These are phyloP conservation scores for Vulpes lagopus DNA, from an alignment of 2,113 vertebrate genomes.

Conservation along the genomic window DNA sequence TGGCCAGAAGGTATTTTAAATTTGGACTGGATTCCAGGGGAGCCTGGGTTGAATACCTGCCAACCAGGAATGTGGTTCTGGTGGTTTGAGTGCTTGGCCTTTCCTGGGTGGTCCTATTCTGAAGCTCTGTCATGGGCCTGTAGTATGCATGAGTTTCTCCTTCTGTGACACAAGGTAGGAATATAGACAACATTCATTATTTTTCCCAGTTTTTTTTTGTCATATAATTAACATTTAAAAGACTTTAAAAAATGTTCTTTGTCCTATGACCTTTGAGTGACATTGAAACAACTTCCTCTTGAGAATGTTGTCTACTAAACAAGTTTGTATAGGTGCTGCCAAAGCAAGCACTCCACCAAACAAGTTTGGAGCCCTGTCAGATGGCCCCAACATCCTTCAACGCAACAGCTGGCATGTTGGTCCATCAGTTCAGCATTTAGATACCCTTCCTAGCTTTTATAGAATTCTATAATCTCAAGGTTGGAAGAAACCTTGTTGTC, in stretches of 20 bases:
- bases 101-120: neutral
- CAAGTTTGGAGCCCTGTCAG: neutral
- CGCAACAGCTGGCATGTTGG: fast-evolving
- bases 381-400: no score
- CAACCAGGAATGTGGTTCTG: neutral
- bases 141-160: no score
- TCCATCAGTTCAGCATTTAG: neutral
- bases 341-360: no score
- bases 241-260: neutral
- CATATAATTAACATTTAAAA: neutral
- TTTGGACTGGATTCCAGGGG: neutral
- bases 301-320: no score
- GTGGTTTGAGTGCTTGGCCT: neutral
- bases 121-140: fast-evolving
- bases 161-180: neutral
- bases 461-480: neutral
- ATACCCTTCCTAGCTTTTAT: neutral
- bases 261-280: neutral
- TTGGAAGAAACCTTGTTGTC: neutral
- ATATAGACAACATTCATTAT: neutral
- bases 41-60: neutral
- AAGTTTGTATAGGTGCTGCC: no score
- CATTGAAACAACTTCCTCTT: neutral
- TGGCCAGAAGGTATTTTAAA: neutral
- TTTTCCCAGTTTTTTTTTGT: neutral